These are phyloP conservation scores for Hedya salicella DNA, from an alignment of 2,888 invertebrate genomes.

Conservation along the genomic window DNA sequence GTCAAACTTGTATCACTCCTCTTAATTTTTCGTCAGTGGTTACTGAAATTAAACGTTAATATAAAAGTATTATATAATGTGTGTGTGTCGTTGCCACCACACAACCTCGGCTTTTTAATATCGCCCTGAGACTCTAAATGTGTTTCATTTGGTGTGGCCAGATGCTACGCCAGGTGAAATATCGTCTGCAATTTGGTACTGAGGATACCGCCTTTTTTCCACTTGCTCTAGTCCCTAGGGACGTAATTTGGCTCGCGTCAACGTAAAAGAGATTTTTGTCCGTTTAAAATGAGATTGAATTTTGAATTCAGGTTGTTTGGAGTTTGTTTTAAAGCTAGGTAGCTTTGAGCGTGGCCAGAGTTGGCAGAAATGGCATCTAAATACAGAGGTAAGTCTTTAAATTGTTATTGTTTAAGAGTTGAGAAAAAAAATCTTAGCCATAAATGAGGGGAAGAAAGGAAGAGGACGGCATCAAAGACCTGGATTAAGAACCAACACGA, in stretches of 20 bases:
- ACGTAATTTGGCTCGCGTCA: conserved; percentile 51
- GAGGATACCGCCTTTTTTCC: conserved; percentile 52
- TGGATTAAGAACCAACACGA: no score
- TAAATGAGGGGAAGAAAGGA: no score
- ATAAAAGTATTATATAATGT: conserved; percentile 10
- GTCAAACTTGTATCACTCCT: no score
- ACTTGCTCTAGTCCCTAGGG: conserved; percentile 48
- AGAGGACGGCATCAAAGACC: no score
- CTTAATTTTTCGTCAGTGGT: no score
- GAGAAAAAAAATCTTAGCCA: no score
- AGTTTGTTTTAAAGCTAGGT: neutral
- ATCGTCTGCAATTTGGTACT: conserved; percentile 63
- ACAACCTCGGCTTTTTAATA: conserved; percentile 60
- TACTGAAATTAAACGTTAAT: no score
- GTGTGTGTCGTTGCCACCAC: conserved; percentile 46
- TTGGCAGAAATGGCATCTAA: no score
- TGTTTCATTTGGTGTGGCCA: conserved; percentile 65
- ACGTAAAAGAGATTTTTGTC: conserved; percentile 24
- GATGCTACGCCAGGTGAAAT: conserved; percentile 67
- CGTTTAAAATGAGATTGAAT: conserved; percentile 28
- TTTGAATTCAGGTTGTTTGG: conserved; percentile 5
- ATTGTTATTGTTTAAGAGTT: no score
- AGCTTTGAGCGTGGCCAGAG: no score
- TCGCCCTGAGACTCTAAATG: conserved; percentile 60
- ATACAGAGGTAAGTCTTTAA: no score